Base-by-base conservation (phyloP, 2,797 vertebrate species). In the Coregonus ussuriensis region DNA sequence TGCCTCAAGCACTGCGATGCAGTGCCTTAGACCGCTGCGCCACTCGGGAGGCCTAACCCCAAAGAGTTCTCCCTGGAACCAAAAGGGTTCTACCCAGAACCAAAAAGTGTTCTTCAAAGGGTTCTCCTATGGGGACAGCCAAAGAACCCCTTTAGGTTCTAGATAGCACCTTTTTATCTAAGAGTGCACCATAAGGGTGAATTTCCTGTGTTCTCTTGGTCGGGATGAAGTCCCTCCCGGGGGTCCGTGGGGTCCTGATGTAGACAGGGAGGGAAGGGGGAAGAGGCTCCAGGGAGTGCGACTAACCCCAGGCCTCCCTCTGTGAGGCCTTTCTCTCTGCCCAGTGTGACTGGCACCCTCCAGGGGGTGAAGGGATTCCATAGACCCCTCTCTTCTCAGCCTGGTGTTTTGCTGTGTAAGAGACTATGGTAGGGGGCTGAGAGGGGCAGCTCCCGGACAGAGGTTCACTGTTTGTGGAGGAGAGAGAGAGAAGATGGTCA, bases 341-440 rank as follows among this genome's bases (percentile, higher is more conserved):
- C 94, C 0, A 95, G 95, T 0, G 95, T 98, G 76, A 94, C 90
- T 0, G 96, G 96, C 81, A 95, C 83, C 0, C 93, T 94, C 65
- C 89, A 92, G 0, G 93, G 95, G 80, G 91, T 94, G 89, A 92
- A 93, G 0, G 90, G 92, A 51, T 92, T 94, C 0, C 84, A 88
- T 5, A 93, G 85, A 33, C 83, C 83, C 25, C 83, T 91, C 1
- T 95, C 95, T 76, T 95, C 95, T 81, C 93, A 90, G 51, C 93
- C 97, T 0, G 97, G 97, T 1, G 97, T 98, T 83, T 93, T 93
- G 88, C 59, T 0, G 90, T 54, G 4, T 90, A 92, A 59, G 93
- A 94, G 71, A 88, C 86, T 63, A 87, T 67, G 0, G 90, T 59
- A 29, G 86, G 86, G 7, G 88, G 89, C 82, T 0, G 89, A 80